Percentiles rank a stretch among this genome's conserved stretches.
Conservation (phyloP, 1,140 invertebrate genomes). For the Hyles vespertilio region DNA sequence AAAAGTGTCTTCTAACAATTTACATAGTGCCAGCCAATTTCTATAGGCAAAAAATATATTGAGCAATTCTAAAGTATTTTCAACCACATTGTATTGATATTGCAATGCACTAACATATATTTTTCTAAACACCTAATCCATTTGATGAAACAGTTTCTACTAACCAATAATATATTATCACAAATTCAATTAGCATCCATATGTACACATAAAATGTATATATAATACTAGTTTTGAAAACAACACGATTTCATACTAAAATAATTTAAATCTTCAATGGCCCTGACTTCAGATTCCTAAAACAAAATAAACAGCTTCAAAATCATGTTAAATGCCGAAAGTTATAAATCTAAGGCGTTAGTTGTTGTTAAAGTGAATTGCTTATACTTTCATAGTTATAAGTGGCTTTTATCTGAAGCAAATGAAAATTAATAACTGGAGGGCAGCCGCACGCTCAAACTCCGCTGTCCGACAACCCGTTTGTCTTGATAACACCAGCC, state of each 20-base stretch:
- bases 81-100: too few relatives aligned
- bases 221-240: neutral
- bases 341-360: too few relatives aligned
- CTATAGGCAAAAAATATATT: too few relatives aligned
- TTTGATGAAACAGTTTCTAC: neutral
- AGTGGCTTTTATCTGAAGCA: conserved; percentile 35
- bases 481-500: conserved; percentile 35
- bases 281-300: too few relatives aligned
- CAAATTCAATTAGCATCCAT: neutral
- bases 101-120: too few relatives aligned
- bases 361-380: conserved; percentile 15
- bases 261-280: too few relatives aligned
- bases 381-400: conserved; percentile 13
- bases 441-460: conserved; percentile 23
- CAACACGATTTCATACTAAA: too few relatives aligned
- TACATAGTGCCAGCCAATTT: too few relatives aligned
- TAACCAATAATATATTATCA: neutral
- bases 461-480: conserved; percentile 30
- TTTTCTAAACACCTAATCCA: neutral
- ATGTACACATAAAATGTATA: neutral
- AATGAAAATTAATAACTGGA: conserved; percentile 56
- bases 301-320: too few relatives aligned
- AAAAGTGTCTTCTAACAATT: too few relatives aligned
- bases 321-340: too few relatives aligned
- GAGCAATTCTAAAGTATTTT: too few relatives aligned